phyloP scores from a whole-genome alignment of 2,113 vertebrate species.

The Poeciliopsis retropinna region DNA sequence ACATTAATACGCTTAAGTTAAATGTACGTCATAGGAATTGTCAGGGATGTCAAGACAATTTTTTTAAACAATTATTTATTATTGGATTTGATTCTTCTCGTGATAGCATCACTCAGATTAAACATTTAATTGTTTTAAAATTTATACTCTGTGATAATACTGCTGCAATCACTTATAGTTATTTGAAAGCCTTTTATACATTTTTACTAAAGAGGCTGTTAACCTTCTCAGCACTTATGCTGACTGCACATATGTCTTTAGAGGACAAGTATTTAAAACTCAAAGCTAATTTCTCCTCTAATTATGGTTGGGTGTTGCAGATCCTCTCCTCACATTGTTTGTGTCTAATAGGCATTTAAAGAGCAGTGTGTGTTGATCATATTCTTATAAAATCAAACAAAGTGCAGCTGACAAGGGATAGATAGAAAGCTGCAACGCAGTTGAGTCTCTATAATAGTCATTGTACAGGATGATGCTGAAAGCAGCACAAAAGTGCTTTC shows the following conservation, averaged over 20 bases:
- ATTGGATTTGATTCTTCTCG: neutral
- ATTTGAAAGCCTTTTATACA: too few relatives aligned
- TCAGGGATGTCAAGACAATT: too few relatives aligned
- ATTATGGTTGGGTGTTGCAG: slow-evolving; percentile 55
- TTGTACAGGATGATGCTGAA: slow-evolving; percentile 51
- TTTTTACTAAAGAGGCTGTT: too few relatives aligned
- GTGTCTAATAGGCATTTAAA: slow-evolving; percentile 48
- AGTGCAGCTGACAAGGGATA: slow-evolving; percentile 42
- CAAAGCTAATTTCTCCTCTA: neutral
- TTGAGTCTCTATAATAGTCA: slow-evolving; percentile 22
- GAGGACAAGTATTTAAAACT: neutral
- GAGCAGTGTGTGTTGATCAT: slow-evolving; percentile 58
- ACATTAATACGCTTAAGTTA: too few relatives aligned
- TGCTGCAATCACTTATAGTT: too few relatives aligned
- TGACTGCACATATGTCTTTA: neutral
- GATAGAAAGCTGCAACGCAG: slow-evolving; percentile 27
- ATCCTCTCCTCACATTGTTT: slow-evolving; percentile 43
- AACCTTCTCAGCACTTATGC: neutral
- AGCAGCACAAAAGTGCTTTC: slow-evolving; percentile 47
- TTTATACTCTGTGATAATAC: too few relatives aligned
- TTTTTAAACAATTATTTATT: neutral
- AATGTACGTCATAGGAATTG: neutral
- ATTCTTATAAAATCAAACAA: slow-evolving; percentile 39
- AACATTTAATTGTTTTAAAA: neutral
- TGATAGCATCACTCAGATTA: neutral